Evolutionary conservation across 2,797 vertebrate genomes (phyloP).

Genomic region (Coregonus ussuriensis): DNA sequence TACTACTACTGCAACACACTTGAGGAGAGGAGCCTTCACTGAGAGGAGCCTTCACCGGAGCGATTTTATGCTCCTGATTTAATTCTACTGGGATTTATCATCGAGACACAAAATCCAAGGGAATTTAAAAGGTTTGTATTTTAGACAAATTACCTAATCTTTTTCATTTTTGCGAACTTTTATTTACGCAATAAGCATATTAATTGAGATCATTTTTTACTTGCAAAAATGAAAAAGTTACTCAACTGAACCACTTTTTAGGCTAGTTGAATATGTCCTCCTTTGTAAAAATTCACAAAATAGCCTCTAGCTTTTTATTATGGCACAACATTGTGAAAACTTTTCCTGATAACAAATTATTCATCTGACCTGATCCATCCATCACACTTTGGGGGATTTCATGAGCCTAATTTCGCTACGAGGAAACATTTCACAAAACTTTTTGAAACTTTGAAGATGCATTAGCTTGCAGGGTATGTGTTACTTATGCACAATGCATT

Average conservation of each 20-base stretch:
- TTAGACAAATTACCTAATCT: not conserved
- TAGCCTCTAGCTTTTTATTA: not conserved
- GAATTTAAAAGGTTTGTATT: conserved; percentile 67
- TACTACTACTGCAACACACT: conserved; percentile 59
- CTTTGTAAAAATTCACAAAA: not conserved
- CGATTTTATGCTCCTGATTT: conserved; percentile 15
- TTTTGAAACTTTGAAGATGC: not conserved
- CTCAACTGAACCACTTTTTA: not conserved
- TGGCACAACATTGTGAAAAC: not conserved
- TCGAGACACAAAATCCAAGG: conserved; percentile 63
- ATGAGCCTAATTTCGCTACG: not conserved
- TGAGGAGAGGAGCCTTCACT: conserved; percentile 40
- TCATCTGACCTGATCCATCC: not conserved
- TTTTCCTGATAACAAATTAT: not conserved
- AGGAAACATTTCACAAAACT: conserved; percentile 1
- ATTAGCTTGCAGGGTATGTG: not conserved
- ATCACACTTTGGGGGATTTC: not conserved
- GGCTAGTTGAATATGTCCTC: not conserved
- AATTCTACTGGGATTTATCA: conserved; percentile 67
- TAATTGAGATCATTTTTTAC: not conserved
- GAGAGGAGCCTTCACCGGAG: conserved; percentile 52
- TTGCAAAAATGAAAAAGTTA: not conserved
- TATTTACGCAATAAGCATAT: not conserved
- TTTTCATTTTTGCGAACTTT: not conserved
- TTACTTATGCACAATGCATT: conserved; percentile 5